Evolutionary conservation across 2,888 invertebrate species (phyloP), one percentile per base, ranked within the genome.

Genomic region (Calameuta idolon): DNA sequence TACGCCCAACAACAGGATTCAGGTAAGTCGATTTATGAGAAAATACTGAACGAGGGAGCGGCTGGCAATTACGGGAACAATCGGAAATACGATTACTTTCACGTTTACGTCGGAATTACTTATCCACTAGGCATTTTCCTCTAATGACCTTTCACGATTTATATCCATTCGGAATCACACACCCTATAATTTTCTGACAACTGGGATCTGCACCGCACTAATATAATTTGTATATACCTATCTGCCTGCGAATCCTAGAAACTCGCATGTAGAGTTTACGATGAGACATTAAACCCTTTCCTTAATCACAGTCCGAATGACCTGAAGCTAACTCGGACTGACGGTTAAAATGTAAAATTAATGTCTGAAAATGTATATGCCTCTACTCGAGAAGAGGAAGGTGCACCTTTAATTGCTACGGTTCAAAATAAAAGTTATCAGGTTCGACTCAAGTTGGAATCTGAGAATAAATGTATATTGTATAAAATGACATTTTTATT

Each of bases 1-100:
- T 97, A 95, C 90, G 98, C 98, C 3, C 93, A 97, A 85, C 96
- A 97, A 87, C 98, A 98, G 91, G 97, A 98, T 92, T 96, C 97
- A 69, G 96, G 97, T 95, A 92, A 93, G 92, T 83, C 69, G 34
- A 74, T 55, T 55, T 55, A 55, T 55, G 55, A 55, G 55, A 55
- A 55, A 55, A 55, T 55, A 2, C 23, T 23, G 55, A 9, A 23
- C 55, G 23, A 55, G 9, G 55, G 55, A 23, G 55, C 23, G 55
- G 55, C 55, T 55, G 55, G 55, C 55, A 55, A 55, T 55, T 55
- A 55, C 2, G 9, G 55, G 55, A 55, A 55, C 55, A 55, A 55
- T 23, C 55, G 55, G 55, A 55, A 55, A 55, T 55, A 55, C 55
- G 55, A 55, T 55, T 55, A 55, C 55, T 55, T 55, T 55, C 23